Evolutionary conservation across 2,888 invertebrate genomes (phyloP), one percentile per base, ranked within the genome.

Genomic region (Trachelus stipa): DNA sequence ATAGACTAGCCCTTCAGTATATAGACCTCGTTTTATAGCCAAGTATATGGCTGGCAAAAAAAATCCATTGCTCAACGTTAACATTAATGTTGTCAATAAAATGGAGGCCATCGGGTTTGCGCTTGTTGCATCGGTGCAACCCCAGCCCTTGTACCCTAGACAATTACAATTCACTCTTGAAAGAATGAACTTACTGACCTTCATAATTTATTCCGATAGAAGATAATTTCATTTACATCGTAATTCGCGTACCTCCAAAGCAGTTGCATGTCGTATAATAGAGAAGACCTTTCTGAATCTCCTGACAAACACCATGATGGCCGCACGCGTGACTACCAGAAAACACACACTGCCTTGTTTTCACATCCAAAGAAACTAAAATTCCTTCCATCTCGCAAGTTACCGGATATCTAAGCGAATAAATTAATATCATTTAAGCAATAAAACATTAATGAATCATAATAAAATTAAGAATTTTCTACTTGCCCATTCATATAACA

Each of bases 41-140:
- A 94, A 85, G 73, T 91, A 87, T 80, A 94, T 92, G 71, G 93
- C 93, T 69, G 94, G 94, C 75, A 94, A 86, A 84, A 94, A 94
- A 86, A 93, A 93, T 75, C 93, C 87, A 88, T 94, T 94, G 85
- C 94, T 94, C 77, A 94, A 87, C 12, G 93, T 93, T 34, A 94
- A 90, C 73, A 93, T 86, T 34, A 93, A 86, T 82, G 90, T 90
- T 40, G 89, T 88, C 30, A 91, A 75, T 77, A 93, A 84, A 30
- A 85, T 75, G 34, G 86, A 87, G 31, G 85, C 86, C 78, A 92
- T 89, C 34, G 92, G 88, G 77, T 91, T 89, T 23, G 93, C 94
- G 79, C 91, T 87, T 6, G 92, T 89, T 40, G 91, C 92, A 86
- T 94, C 94, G 3, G 92, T 93, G 84, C 94, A 94, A 4, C 92